These are phyloP conservation scores for Spisula subtruncata DNA, from an alignment of 2,888 invertebrate genomes.

Conservation along the genomic window DNA sequence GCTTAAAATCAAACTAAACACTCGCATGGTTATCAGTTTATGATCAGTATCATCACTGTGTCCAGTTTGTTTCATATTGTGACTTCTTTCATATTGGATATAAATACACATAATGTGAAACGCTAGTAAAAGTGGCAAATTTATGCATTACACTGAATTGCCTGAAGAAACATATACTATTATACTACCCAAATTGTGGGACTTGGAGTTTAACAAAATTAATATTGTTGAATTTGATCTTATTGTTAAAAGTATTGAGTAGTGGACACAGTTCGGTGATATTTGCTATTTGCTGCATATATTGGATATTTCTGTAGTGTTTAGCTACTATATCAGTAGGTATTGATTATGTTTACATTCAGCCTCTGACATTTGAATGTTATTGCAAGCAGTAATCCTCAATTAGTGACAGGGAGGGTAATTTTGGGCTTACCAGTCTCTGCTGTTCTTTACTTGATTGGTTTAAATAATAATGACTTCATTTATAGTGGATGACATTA, in stretches of 20 bases:
- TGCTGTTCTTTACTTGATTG: too few species aligned
- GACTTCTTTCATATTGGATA: neutral
- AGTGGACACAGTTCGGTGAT: neutral
- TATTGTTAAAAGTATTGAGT: slow-evolving; percentile 12
- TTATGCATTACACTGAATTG: neutral
- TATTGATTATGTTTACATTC: neutral
- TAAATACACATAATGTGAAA: neutral
- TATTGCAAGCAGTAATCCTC: too few species aligned
- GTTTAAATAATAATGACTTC: too few species aligned
- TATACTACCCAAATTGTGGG: neutral
- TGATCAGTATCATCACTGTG: neutral
- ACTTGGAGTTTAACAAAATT: neutral
- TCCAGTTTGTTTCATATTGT: neutral
- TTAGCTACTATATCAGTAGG: neutral
- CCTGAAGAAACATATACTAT: neutral
- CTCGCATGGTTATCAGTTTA: neutral
- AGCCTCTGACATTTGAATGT: too few species aligned
- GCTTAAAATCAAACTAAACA: neutral
- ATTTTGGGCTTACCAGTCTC: too few species aligned
- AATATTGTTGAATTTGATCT: neutral
- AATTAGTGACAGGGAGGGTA: too few species aligned
- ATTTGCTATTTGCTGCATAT: neutral
- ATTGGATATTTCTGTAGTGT: neutral
- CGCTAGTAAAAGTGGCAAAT: neutral
- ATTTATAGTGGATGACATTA: too few species aligned